Conservation (phyloP, 2,113 vertebrate genomes). For the Halichoeres trimaculatus region DNA sequence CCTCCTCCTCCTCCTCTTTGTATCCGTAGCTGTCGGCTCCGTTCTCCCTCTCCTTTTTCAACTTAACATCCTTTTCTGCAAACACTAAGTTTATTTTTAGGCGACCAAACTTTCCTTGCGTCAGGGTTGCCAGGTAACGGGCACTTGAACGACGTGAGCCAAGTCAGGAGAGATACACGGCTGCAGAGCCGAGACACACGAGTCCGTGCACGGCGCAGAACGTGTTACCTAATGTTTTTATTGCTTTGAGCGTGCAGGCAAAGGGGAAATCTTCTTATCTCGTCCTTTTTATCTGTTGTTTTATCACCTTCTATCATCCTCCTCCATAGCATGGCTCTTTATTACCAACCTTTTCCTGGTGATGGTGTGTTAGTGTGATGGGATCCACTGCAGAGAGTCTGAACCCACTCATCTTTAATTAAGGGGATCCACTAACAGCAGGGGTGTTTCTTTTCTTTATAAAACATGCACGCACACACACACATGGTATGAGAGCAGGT, state of each 20-base stretch:
- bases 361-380: slow-evolving; percentile 21
- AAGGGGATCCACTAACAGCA: slow-evolving; percentile 13
- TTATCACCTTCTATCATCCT: slow-evolving; percentile 13
- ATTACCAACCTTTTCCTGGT: neutral
- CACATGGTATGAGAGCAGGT: neutral
- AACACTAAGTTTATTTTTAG: slow-evolving; percentile 82
- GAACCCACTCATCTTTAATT: slow-evolving; percentile 19
- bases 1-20: slow-evolving; percentile 17
- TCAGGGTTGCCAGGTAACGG: slow-evolving; percentile 81
- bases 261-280: slow-evolving; percentile 3
- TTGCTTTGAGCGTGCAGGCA: slow-evolving; percentile 19
- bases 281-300: slow-evolving; percentile 4
- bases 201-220: slow-evolving; percentile 6
- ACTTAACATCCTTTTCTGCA: slow-evolving; percentile 70
- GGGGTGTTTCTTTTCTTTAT: slow-evolving; percentile 16
- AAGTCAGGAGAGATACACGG: slow-evolving; percentile 59
- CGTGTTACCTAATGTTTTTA: slow-evolving; percentile 18
- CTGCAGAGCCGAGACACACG: slow-evolving; percentile 36
- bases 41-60: slow-evolving; percentile 55
- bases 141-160: slow-evolving; percentile 72
- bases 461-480: neutral
- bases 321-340: neutral
- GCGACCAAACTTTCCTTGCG: slow-evolving; percentile 76
- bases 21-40: slow-evolving; percentile 50
- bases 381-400: slow-evolving; percentile 54